A percentile compares a stretch with the other conserved stretches of the same genome.
Evolutionary conservation across 2,797 vertebrate genomes (phyloP).

Genomic region (Odontamblyopus rebecca): DNA sequence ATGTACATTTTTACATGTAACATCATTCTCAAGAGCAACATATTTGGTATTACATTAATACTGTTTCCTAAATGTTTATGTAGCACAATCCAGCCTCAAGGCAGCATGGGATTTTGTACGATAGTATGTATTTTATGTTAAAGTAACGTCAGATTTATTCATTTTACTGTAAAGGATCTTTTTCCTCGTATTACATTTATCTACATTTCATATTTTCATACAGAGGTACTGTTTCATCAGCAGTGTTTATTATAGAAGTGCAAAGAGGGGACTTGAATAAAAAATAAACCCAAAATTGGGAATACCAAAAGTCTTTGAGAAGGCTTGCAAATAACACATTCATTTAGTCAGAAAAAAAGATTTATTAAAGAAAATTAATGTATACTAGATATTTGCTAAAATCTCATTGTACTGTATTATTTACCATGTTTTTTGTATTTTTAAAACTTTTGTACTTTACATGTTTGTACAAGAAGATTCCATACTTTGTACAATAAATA

Average conservation of each 20-base stretch:
- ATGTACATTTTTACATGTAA: constrained; percentile 49
- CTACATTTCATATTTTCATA: constrained; percentile 68
- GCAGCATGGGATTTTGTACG: constrained; percentile 66
- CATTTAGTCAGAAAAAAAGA: constrained; percentile 34
- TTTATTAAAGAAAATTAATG: constrained; percentile 50
- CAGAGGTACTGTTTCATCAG: constrained; percentile 52
- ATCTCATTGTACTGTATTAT: constrained; percentile 69
- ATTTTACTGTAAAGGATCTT: constrained; percentile 57
- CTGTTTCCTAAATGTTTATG: constrained; percentile 53
- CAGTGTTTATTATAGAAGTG: constrained; percentile 41
- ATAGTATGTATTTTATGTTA: constrained; percentile 54
- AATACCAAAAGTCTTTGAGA: constrained; percentile 59
- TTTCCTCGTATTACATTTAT: constrained; percentile 60
- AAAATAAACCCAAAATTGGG: constrained; percentile 57
- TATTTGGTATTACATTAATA: constrained; percentile 40
- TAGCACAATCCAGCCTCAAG: constrained; percentile 69
- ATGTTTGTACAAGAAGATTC: constrained; percentile 73
- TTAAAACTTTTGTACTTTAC: constrained; percentile 81
- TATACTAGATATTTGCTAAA: constrained; percentile 64
- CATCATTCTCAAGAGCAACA: constrained; percentile 44
- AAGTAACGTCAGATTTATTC: constrained; percentile 52
- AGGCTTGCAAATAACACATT: constrained; percentile 61
- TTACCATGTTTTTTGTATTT: constrained; percentile 83
- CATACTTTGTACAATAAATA: constrained; percentile 77
- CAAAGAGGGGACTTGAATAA: constrained; percentile 3